These are phyloP conservation scores for Congeria kusceri DNA, from an alignment of 2,888 invertebrate genomes.

Conservation along the genomic window DNA sequence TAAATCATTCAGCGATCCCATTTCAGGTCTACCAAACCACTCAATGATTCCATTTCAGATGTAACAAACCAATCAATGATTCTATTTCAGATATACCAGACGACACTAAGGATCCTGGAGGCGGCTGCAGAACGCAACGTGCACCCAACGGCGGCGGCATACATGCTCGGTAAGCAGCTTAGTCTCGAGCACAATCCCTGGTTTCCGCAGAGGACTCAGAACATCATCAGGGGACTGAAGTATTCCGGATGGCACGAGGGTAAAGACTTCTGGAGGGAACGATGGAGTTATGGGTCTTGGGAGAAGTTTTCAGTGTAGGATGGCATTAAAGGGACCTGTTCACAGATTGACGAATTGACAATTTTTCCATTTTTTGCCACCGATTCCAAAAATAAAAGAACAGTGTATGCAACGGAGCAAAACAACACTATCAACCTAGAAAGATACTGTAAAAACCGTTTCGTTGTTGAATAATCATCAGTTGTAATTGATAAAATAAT, in stretches of 20 bases:
- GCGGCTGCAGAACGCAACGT: slow-evolving; percentile 66
- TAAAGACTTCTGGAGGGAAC: slow-evolving; percentile 63
- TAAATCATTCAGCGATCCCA: neutral
- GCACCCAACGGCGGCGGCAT: slow-evolving; percentile 68
- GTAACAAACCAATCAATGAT: too few species aligned
- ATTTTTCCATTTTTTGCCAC: too few species aligned
- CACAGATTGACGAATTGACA: too few species aligned
- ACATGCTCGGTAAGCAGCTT: slow-evolving; percentile 67
- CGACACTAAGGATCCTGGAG: slow-evolving; percentile 68
- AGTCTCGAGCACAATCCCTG: slow-evolving; percentile 66
- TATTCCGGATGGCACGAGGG: slow-evolving; percentile 72
- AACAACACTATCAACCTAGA: too few species aligned
- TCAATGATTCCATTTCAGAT: too few species aligned
- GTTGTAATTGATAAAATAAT: too few species aligned
- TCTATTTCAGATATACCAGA: slow-evolving; percentile 62
- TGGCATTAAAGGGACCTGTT: too few species aligned
- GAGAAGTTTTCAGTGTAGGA: neutral
- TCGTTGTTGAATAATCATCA: too few species aligned
- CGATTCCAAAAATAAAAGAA: too few species aligned
- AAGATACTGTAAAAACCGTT: too few species aligned
- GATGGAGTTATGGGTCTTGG: slow-evolving; percentile 8
- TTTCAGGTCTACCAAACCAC: slow-evolving; percentile 66
- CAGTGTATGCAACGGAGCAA: too few species aligned
- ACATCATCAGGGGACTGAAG: slow-evolving; percentile 68
- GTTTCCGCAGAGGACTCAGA: slow-evolving; percentile 67